Evolutionary conservation across 2,797 vertebrate genomes (phyloP).

Genomic region (Enteromius fasciolatus): DNA sequence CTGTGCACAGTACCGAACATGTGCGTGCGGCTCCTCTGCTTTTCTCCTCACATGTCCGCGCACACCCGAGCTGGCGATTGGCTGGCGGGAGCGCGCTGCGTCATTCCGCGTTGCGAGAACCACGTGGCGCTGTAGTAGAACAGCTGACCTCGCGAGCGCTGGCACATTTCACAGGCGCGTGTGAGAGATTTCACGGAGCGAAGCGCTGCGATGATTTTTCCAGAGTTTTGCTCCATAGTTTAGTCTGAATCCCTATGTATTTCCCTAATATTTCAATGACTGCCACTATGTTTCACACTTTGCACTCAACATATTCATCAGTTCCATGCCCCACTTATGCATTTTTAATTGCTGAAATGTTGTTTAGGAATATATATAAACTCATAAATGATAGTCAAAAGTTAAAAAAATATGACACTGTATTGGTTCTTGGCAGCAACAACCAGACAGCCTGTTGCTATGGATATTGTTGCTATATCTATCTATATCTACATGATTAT

Average conservation of each 20-base stretch:
- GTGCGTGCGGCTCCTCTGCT: slow-evolving; percentile 39
- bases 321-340: not conserved
- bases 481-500: too few relatives aligned
- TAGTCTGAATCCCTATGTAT: too few relatives aligned
- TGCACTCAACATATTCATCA: not conserved
- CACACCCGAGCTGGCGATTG: slow-evolving; percentile 55
- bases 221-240: not conserved
- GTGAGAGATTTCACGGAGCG: not conserved
- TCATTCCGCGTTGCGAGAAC: slow-evolving; percentile 36
- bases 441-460: too few relatives aligned
- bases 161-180: slow-evolving; percentile 41
- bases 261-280: not conserved
- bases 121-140: slow-evolving; percentile 56
- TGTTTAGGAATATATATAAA: not conserved
- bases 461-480: not conserved
- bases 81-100: slow-evolving; percentile 12
- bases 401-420: not conserved
- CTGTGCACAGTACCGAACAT: slow-evolving; percentile 59
- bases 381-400: not conserved
- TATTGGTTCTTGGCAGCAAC: not conserved
- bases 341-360: not conserved
- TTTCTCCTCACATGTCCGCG: slow-evolving; percentile 54
- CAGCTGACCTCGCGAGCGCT: slow-evolving; percentile 38
- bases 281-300: slow-evolving; percentile 1
- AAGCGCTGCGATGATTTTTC: not conserved